Percentiles rank a stretch among this genome's conserved stretches.
phyloP scores from a whole-genome alignment of 1,140 invertebrate genomes.

The Pogonomyrmex barbatus region DNA sequence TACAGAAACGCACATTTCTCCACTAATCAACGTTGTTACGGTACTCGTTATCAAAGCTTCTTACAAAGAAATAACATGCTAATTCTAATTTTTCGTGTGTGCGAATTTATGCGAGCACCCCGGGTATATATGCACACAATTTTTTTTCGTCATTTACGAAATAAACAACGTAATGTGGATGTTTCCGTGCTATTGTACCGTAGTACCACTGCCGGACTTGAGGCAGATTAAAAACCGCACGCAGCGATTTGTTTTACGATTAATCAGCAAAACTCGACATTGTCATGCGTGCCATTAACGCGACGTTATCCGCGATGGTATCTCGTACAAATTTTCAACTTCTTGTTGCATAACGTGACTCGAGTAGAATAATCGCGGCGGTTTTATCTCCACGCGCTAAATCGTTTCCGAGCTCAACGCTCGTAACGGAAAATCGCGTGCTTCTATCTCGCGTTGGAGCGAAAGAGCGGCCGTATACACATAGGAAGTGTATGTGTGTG shows the following conservation, averaged over 20 bases:
- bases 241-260: constrained; percentile 16
- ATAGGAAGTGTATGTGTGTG: neutral
- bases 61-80: neutral
- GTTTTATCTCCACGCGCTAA: constrained; percentile 51
- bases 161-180: neutral
- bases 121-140: neutral
- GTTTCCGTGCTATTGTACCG: neutral
- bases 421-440: constrained; percentile 63
- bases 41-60: neutral
- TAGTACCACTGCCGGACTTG: neutral
- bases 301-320: constrained; percentile 44
- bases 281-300: constrained; percentile 53
- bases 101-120: constrained; percentile 63
- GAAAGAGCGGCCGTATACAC: constrained; percentile 34
- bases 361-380: constrained; percentile 53
- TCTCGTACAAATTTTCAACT: constrained; percentile 53
- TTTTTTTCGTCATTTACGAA: neutral
- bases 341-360: constrained; percentile 59
- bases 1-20: neutral
- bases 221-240: constrained; percentile 36
- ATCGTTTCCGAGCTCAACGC: constrained; percentile 58
- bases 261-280: constrained; percentile 23
- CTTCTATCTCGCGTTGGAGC: constrained; percentile 32
- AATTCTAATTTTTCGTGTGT: neutral
- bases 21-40: too few relatives aligned